A percentile compares a stretch with the other conserved stretches of the same genome.
phyloP scores from a whole-genome alignment of 2,888 invertebrate species.

The Amphipyra berbera region DNA sequence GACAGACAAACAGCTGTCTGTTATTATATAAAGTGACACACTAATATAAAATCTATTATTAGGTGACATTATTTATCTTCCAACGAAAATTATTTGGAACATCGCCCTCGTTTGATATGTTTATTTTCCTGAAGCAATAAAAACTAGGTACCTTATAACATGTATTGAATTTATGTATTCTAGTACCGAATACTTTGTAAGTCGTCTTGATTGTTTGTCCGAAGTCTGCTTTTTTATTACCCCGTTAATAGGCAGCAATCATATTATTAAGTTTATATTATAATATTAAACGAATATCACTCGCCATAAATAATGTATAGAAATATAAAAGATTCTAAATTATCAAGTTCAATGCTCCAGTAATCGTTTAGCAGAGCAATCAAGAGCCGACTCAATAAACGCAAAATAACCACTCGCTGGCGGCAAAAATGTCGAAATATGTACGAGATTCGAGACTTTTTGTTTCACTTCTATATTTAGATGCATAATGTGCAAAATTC shows the following conservation, averaged over 20 bases:
- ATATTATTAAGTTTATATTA: conserved; percentile 21
- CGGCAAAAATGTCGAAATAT: conserved; percentile 83
- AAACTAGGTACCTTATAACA: not conserved
- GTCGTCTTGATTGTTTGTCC: conserved; percentile 6
- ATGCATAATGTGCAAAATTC: conserved; percentile 65
- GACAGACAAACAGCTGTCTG: conserved; percentile 68
- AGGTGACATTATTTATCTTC: conserved; percentile 31
- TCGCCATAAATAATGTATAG: conserved; percentile 55
- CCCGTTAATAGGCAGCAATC: conserved; percentile 30
- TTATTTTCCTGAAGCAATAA: conserved; percentile 10
- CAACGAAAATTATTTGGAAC: conserved; percentile 25
- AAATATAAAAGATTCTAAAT: conserved; percentile 62
- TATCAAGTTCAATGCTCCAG: conserved; percentile 82
- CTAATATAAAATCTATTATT: conserved; percentile 29
- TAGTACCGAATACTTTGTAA: conserved; percentile 14
- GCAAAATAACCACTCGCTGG: conserved; percentile 80
- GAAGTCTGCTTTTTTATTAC: conserved; percentile 21
- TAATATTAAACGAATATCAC: conserved; percentile 38
- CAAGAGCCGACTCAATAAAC: conserved; percentile 80
- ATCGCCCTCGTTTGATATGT: conserved; percentile 25
- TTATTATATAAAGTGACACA: conserved; percentile 51
- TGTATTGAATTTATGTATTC: conserved; percentile 12
- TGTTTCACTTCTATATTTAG: conserved; percentile 77
- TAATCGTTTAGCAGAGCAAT: conserved; percentile 78
- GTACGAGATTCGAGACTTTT: conserved; percentile 81